Evolutionary conservation across 2,888 invertebrate genomes (phyloP), one percentile per base, ranked within the genome.

Genomic region (Trisateles emortualis): DNA sequence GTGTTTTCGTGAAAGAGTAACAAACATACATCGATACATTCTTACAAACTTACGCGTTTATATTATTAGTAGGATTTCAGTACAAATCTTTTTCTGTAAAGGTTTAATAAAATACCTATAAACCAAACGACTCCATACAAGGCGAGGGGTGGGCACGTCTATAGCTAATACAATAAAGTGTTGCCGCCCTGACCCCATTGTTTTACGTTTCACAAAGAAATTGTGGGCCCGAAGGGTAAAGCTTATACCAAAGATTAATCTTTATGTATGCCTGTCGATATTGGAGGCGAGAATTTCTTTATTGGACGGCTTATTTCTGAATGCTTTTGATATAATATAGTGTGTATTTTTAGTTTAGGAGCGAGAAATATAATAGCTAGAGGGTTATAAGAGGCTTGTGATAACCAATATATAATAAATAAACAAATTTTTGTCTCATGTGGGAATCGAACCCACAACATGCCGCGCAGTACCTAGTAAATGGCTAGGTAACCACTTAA

Each of bases 151-250:
- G 22, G 47, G 40, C n/a, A 16, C 38, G 19, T 40, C 32, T 24
- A 40, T 33, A 32, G 32, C 52, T 42, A 50, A 55, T 55, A 52
- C 52, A 71, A 72, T 80, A 75, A 78, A 80, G 74, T 59, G 64
- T 76, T 64, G 76, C 42, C 38, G 46, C 56, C 51, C 52, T 72
- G 68, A 63, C 59, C 68, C 62, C 71, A 77, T 76, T 79, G 77
- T 81, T 76, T 66, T 16, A 2, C 14, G 38, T 11, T 58, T 53
- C 36, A 45, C 61, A 52, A 54, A 58, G 42, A 55, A 14, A 45
- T 47, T 48, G 36, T 24, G 35, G n/a, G 13, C 14, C 14, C 22
- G 35, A 40, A 36, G 53, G 44, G 41, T 29, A 19, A 24, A 14
- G 33, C 39, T 67, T 58, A 52, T 65, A 49, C 52, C 35, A 11